phyloP scores from a whole-genome alignment of 1,140 invertebrate genomes.

The Macrocentrus cingulum region DNA sequence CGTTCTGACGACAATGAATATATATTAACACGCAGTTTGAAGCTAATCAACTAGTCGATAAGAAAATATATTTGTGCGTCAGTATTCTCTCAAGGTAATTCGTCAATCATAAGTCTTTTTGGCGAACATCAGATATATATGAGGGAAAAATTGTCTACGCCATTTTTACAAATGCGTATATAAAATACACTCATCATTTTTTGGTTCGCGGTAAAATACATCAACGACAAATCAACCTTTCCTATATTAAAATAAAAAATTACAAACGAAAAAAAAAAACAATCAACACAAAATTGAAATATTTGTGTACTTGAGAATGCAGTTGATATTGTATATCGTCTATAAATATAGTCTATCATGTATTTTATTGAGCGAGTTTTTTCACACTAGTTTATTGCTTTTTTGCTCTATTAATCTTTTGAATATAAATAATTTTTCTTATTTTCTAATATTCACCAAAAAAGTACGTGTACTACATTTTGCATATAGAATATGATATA shows the following conservation, averaged over 20 bases:
- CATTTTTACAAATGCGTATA: no score
- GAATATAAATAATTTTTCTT: no score
- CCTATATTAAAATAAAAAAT: background rate
- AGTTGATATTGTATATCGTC: constrained; percentile 8
- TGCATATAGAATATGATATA: no score
- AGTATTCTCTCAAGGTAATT: constrained; percentile 16
- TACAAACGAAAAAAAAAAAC: background rate
- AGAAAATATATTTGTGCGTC: constrained; percentile 6
- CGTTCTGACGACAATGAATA: constrained; percentile 5
- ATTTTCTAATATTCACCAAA: background rate
- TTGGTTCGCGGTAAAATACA: constrained; percentile 1
- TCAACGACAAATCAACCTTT: constrained; percentile 3
- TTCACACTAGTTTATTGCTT: constrained; percentile 2
- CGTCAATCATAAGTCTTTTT: background rate
- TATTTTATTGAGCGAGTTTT: constrained; percentile 13
- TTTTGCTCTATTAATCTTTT: background rate
- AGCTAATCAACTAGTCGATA: constrained; percentile 24
- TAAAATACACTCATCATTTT: no score
- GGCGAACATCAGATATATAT: background rate
- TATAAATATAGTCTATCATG: constrained; percentile 19
- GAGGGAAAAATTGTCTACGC: no score
- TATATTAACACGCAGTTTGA: constrained; percentile 23
- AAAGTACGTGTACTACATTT: no score
- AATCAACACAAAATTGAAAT: background rate
- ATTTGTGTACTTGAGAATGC: constrained; percentile 12